Conservation (phyloP, 2,888 invertebrate species). For the Perizoma flavofasciatum region DNA sequence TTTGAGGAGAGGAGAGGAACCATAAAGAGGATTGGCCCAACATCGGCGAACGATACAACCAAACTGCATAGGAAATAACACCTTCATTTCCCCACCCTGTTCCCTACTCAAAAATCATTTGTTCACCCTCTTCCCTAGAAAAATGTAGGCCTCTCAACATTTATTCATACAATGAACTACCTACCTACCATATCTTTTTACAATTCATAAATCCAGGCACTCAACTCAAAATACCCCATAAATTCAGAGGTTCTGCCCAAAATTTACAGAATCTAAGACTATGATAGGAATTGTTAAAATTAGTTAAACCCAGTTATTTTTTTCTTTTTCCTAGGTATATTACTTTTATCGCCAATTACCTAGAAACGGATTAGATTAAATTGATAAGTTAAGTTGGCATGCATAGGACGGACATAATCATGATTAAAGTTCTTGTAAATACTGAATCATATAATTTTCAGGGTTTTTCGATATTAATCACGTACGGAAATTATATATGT, state of each 20-base stretch:
- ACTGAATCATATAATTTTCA: background rate
- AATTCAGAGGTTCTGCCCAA: background rate
- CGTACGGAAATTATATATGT: too few species aligned
- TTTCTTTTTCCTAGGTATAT: background rate
- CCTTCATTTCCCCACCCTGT: constrained; percentile 43
- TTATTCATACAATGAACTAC: too few species aligned
- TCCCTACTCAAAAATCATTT: constrained; percentile 8
- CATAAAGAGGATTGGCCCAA: constrained; percentile 81
- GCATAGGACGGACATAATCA: background rate
- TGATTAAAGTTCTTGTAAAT: constrained; percentile 15
- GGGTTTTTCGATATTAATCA: background rate
- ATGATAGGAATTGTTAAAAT: too few species aligned
- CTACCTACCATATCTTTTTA: too few species aligned
- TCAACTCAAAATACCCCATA: background rate
- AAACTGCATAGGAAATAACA: constrained; percentile 61
- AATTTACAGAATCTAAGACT: too few species aligned
- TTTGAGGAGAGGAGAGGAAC: constrained; percentile 50
- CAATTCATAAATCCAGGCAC: too few species aligned
- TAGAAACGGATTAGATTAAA: constrained; percentile 21
- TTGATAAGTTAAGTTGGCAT: constrained; percentile 9
- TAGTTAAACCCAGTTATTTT: too few species aligned
- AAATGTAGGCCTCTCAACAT: too few species aligned
- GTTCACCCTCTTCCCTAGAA: background rate
- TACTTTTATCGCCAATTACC: constrained; percentile 12
- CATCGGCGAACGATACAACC: constrained; percentile 60